A percentile compares a stretch with the other conserved stretches of the same genome.
phyloP scores from a whole-genome alignment of 2,113 vertebrate genomes.

The Eubucco bourcierii region DNA sequence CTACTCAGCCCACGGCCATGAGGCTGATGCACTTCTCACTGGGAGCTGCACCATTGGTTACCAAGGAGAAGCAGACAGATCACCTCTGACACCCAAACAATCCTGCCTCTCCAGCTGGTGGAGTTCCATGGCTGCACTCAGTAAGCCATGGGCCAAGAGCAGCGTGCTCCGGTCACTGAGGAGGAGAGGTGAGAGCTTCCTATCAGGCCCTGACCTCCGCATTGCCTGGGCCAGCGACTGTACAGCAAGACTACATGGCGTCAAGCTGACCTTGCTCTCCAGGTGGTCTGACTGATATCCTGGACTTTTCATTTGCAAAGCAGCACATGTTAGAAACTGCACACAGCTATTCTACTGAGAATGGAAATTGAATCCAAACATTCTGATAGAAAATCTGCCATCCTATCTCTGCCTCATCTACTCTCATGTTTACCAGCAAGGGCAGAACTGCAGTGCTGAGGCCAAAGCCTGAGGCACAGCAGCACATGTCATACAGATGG shows the following conservation, averaged over 20 bases:
- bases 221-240: background rate
- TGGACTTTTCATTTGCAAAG: background rate
- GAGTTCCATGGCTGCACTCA: fast-evolving
- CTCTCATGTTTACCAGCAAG: background rate
- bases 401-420: background rate
- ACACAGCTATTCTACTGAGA: background rate
- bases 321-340: background rate
- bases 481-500: slow-evolving; percentile 10
- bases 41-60: background rate
- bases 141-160: background rate
- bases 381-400: slow-evolving; percentile 10
- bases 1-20: fast-evolving
- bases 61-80: background rate
- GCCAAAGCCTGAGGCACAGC: slow-evolving; percentile 19
- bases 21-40: background rate
- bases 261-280: fast-evolving
- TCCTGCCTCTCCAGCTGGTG: background rate
- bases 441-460: background rate
- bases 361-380: slow-evolving; percentile 34
- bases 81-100: background rate
- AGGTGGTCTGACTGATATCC: background rate
- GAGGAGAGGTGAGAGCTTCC: background rate
- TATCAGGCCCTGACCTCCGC: background rate
- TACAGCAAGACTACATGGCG: background rate
- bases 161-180: background rate